Base-by-base conservation (phyloP, 2,888 invertebrate genomes). In the Drosophila infuscata region DNA sequence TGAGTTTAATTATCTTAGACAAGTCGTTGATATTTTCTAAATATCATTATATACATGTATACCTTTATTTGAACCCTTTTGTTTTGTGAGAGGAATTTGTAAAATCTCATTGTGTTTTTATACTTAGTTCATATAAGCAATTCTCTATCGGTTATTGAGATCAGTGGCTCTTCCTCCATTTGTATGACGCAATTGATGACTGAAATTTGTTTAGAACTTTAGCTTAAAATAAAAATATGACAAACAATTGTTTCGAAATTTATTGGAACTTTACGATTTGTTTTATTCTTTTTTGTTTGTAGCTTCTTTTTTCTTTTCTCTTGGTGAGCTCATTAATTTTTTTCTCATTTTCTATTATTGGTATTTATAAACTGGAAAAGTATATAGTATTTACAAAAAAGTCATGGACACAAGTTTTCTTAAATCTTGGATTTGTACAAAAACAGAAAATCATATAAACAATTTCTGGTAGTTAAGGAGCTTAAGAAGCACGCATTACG, bases 201-300 rank as follows among this genome's bases (percentile, higher is more conserved):
- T 84, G 89, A 87, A 84, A 84, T 69, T 74, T 79, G 17, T 70
- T 11, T 65, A 79, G 74, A 81, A 73, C 76, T 83, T 76, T 52
- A 66, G 73, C 84, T 88, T 88, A 74, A 87, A 84, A 85, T 85
- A 85, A 85, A 84, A 83, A 81, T 89, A 75, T 87, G 69, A 69
- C 62, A 60, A 79, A 61, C 84, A 84, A 76, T 74, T 81, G 79
- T 87, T 85, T 82, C 71, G 77, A 77, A 70, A 84, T 89, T 85
- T 89, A 87, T 79, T 84, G 54, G 54, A 77, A 74, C 66, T 70
- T 63, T 46, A 36, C 20, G 29, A 53, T 61, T 66, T 65, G 9
- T 65, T 77, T 80, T 68, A 63, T 80, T 61, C 8, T 78, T 80
- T 79, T 70, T 81, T 36, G 38, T 53, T 76, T 86, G 68, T 76